Evolutionary conservation across 2,113 vertebrate species (phyloP), one percentile per base, ranked within the genome.

Genomic region (Alexandromys fortis): DNA sequence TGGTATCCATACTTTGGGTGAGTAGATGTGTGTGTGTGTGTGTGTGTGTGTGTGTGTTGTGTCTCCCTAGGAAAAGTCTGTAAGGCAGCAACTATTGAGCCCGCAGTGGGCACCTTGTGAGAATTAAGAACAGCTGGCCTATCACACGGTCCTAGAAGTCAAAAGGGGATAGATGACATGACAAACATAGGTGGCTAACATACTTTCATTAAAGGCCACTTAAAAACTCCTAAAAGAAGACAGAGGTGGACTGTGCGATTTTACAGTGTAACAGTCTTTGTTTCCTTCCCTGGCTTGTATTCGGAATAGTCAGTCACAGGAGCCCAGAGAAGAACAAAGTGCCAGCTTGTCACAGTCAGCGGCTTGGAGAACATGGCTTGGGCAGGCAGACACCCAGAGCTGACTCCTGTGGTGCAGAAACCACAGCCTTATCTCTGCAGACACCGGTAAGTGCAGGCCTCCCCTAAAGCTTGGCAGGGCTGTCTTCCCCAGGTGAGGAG

Each of bases 361-460:
- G 35, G 12, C 68, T 55, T 16, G 14, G 72, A 72, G 89, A 67
- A 45, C 0, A 16, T 7, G 63, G 30, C 38, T 38, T 22, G 63
- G 77, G 24, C 30, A 11, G n/a, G 42, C 24, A 24, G n/a, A 35
- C n/a, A 11, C 8, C 6, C 24, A 85, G 33, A 26, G 7, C 35
- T 10, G 89, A 45, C 19, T 3, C 3, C 8, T 3, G 55, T 0
- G 33, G n/a, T 22, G 33, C 67, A 58, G 38, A 10, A 16, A 14
- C 16, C 5, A 38, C 67, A 58, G 68, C 19, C n/a, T 21, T 14
- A 1, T 13, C 38, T 77, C 73, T 52, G 52, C n/a, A 38, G 49
- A 12, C 0, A 22, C 2, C 8, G 10, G 10, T 8, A 1, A 47
- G 35, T 73, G 28, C 21, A 21, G 79, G 14, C 16, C 26, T 0